Percentiles rank a stretch among this genome's conserved stretches.
These are phyloP conservation scores for Orthonychiurus folsomi DNA, from an alignment of 2,888 invertebrate species.

Conservation along the genomic window DNA sequence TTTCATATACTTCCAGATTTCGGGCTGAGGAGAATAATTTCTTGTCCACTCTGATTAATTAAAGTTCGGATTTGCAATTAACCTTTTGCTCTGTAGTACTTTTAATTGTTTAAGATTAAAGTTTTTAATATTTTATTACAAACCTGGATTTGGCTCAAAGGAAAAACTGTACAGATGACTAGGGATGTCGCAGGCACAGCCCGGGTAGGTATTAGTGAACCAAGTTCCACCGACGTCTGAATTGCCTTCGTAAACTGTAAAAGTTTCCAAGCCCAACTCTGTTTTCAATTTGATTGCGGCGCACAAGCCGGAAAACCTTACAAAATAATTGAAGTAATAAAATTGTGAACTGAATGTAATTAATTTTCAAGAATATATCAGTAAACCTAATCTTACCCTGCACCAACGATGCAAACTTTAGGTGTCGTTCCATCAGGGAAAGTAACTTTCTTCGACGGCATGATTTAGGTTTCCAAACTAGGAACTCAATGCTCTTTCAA, in stretches of 20 bases:
- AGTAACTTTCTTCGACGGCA: too few species aligned
- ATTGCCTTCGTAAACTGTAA: constrained; percentile 20
- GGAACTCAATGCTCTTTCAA: too few species aligned
- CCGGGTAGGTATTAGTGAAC: constrained; percentile 25
- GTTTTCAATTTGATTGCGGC: constrained; percentile 12
- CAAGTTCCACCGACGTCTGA: constrained; percentile 26
- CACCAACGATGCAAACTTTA: not conserved
- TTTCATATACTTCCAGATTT: constrained; percentile 11
- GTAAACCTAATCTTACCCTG: too few species aligned
- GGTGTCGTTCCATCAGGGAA: not conserved
- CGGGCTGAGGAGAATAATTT: constrained; percentile 6
- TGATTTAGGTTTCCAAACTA: too few species aligned
- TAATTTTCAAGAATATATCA: not conserved
- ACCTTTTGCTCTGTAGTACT: too few species aligned
- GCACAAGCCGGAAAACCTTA: constrained; percentile 20
- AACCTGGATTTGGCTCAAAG: constrained; percentile 21
- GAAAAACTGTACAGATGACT: constrained; percentile 28
- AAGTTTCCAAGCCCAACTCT: constrained; percentile 6
- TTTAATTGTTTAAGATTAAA: constrained; percentile 1
- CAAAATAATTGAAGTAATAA: not conserved
- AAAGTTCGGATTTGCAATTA: not conserved
- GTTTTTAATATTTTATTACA: not conserved
- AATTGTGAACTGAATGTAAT: not conserved
- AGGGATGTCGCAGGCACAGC: constrained; percentile 21
- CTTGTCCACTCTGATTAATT: not conserved